Base-by-base conservation (phyloP, 2,888 invertebrate species). In the Eristalis arbustorum region DNA sequence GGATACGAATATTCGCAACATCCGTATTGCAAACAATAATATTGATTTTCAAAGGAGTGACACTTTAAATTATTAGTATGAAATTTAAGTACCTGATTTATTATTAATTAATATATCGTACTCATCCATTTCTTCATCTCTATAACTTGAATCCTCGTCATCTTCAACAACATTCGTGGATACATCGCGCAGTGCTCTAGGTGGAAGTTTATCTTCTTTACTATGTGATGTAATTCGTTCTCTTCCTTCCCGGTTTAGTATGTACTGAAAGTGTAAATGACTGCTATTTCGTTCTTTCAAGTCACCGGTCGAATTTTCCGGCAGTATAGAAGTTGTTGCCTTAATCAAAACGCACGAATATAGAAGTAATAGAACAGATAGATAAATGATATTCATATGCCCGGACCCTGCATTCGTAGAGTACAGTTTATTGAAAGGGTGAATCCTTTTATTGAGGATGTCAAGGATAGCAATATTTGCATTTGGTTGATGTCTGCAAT, bases 81-180 rank as follows among this genome's bases (percentile, higher is more conserved):
- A 37, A 13, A 18, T 42, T 42, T 6, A 49, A 49, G 49, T 76
- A 92, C 92, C 92, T 79, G 92, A 91, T 90, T 92, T 92, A 90
- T 92, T 92, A 88, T 91, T 91, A 80, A 92, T 90, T 89, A 92
- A 90, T 80, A 90, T 90, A 85, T 92, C 92, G 88, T 92, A 90
- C 83, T 92, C 92, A 89, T 92, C 92, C 81, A 91, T 90, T 88
- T 90, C 91, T 57, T 92, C 92, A 88, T 92, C 92, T 23, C 91
- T 90, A 90, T 92, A 92, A 88, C 91, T 92, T 83, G 91, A 91
- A 88, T 92, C 92, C 79, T 92, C 90, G 63, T 91, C 90, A 57
- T 92, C 92, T 67, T 91, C 92, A 90, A 92, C 91, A 91, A 91
- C 90, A 90, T 91, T 91, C 2, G 49, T n/a, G 90, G 91, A 91